These are phyloP conservation scores for Aphelinus atriplicis DNA, from an alignment of 1,140 invertebrate genomes.

Conservation along the genomic window DNA sequence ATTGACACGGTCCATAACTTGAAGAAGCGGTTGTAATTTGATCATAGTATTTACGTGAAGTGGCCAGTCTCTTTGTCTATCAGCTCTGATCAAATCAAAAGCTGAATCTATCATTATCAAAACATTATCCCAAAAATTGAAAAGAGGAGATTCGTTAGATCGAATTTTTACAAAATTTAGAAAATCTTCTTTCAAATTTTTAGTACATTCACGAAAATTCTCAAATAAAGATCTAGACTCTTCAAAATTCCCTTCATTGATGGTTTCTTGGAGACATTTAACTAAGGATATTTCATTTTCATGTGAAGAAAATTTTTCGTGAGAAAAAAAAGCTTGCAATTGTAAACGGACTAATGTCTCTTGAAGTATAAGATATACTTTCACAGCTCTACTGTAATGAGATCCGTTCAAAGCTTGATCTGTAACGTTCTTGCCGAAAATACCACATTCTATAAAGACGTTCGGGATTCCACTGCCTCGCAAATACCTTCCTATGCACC, in stretches of 20 bases:
- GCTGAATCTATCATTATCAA: conserved; percentile 20
- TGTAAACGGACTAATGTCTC: conserved; percentile 9
- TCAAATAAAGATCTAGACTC: not conserved
- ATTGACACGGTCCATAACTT: conserved; percentile 3
- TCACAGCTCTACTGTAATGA: conserved; percentile 18
- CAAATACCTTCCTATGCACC: conserved; percentile 29
- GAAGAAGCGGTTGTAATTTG: not conserved
- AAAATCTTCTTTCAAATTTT: not conserved
- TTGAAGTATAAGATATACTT: conserved; percentile 7
- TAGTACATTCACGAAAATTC: not conserved
- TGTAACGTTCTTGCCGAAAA: not conserved
- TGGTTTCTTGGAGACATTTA: not conserved
- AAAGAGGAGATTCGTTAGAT: conserved; percentile 19
- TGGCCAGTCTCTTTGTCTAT: conserved; percentile 4
- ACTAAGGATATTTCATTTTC: not conserved
- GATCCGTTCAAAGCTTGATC: not conserved
- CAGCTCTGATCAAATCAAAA: conserved; percentile 14
- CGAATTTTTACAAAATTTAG: conserved; percentile 19
- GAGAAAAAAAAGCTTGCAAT: conserved; percentile 15
- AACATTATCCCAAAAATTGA: conserved; percentile 22
- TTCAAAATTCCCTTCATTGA: conserved; percentile 1
- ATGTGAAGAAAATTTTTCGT: not conserved
- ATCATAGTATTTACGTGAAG: not conserved
- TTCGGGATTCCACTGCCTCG: conserved; percentile 7
- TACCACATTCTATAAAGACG: conserved; percentile 22